Conservation (phyloP, 2,797 vertebrate genomes). For the Decapterus maruadsi region DNA sequence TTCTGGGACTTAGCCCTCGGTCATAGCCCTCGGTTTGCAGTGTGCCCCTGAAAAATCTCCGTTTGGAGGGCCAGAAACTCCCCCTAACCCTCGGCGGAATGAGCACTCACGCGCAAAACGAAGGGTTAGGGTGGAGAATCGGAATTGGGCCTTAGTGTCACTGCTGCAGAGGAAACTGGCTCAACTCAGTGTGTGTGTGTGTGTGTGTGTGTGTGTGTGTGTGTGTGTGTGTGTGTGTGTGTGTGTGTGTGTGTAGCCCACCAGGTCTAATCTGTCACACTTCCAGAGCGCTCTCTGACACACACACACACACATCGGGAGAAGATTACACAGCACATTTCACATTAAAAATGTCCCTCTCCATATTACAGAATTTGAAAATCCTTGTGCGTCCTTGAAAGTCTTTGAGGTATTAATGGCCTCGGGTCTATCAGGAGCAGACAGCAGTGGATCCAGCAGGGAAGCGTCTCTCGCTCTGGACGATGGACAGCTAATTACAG, state of each 20-base stretch:
- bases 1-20: no score
- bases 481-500: constrained; percentile 58
- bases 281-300: not conserved
- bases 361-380: constrained; percentile 44
- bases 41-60: no score
- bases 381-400: constrained; percentile 69
- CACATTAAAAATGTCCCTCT: constrained; percentile 19
- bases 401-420: constrained; percentile 67
- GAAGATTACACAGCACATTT: constrained; percentile 58
- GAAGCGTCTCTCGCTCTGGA: constrained; percentile 40
- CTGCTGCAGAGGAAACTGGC: constrained; percentile 89
- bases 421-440: constrained; percentile 39
- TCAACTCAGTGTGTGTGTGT: constrained; percentile 85
- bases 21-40: no score
- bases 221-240: no score
- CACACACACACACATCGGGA: not conserved
- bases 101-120: no score
- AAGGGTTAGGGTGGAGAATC: no score
- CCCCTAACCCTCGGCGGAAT: no score
- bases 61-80: no score
- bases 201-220: no score
- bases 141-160: no score
- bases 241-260: no score
- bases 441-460: constrained; percentile 40
- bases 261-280: no score